Conservation (phyloP, 2,888 invertebrate species). For the Charanyca ferruginea region DNA sequence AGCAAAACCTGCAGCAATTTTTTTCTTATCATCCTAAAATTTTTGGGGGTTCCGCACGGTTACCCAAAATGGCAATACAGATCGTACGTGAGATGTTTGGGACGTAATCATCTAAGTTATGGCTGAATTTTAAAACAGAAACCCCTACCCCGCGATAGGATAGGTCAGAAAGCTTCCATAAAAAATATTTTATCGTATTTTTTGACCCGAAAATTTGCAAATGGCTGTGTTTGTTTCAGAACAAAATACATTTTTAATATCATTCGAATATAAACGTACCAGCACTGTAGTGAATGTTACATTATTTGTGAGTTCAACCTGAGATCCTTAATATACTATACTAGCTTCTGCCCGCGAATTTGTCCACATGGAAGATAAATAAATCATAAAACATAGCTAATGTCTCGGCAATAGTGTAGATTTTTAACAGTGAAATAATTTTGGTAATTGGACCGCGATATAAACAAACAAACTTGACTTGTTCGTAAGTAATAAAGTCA, state of each 20-base stretch:
- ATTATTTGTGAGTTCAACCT: neutral
- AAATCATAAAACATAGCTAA: too few relatives aligned
- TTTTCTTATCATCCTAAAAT: slow-evolving; percentile 79
- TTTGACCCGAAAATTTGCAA: slow-evolving; percentile 24
- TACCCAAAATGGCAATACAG: slow-evolving; percentile 84
- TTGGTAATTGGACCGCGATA: too few relatives aligned
- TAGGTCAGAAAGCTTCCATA: slow-evolving; percentile 71
- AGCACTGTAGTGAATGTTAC: neutral
- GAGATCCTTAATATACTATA: too few relatives aligned
- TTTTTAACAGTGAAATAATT: too few relatives aligned
- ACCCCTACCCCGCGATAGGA: slow-evolving; percentile 64
- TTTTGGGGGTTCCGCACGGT: slow-evolving; percentile 76
- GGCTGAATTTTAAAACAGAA: slow-evolving; percentile 80
- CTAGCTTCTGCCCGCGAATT: neutral
- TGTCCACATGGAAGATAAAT: too few relatives aligned
- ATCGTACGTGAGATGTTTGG: slow-evolving; percentile 88
- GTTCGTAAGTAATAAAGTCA: too few relatives aligned
- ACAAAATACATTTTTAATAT: slow-evolving; percentile 32
- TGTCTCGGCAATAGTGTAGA: too few relatives aligned
- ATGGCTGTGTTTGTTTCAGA: slow-evolving; percentile 22
- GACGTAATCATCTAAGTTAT: slow-evolving; percentile 81
- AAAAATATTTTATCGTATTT: slow-evolving; percentile 59
- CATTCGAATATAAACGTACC: slow-evolving; percentile 16
- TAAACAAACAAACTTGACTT: too few relatives aligned
- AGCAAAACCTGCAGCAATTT: slow-evolving; percentile 60